These are phyloP conservation scores for Hetaerina titia DNA, from an alignment of 2,888 invertebrate species.

Conservation along the genomic window DNA sequence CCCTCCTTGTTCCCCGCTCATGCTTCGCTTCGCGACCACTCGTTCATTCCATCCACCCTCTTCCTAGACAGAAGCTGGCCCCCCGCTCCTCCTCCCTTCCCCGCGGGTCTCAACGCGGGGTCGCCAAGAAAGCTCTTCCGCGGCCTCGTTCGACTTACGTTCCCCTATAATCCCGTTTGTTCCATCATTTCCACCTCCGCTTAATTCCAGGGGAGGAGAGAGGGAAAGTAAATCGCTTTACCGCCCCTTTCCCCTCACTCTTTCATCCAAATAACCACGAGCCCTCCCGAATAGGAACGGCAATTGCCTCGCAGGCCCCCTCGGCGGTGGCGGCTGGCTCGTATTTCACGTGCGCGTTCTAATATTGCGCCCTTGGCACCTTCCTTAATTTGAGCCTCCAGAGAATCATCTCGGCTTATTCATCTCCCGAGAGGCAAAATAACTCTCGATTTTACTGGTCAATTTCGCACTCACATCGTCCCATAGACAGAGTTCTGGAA, in stretches of 20 bases:
- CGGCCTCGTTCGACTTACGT: conserved; percentile 11
- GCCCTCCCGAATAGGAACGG: neutral
- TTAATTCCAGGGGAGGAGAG: neutral
- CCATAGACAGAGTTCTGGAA: too few species aligned
- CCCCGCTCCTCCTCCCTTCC: neutral
- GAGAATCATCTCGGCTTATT: neutral
- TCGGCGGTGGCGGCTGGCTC: neutral
- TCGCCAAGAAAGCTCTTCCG: neutral
- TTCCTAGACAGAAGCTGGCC: neutral
- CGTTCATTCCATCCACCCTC: neutral
- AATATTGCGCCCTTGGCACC: neutral
- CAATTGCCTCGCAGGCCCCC: neutral
- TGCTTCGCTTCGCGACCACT: neutral
- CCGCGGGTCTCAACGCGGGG: neutral
- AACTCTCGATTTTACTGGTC: too few species aligned
- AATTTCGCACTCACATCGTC: too few species aligned
- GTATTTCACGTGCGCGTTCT: neutral
- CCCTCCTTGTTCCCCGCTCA: neutral
- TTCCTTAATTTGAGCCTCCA: neutral
- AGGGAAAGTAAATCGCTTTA: conserved; percentile 20
- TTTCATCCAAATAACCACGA: neutral
- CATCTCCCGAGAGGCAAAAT: too few species aligned
- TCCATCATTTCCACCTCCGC: neutral
- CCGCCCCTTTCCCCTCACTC: neutral
- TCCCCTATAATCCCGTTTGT: conserved; percentile 30